Evolutionary conservation across 1,140 invertebrate species (phyloP).

Genomic region (Drosophila pachea): DNA sequence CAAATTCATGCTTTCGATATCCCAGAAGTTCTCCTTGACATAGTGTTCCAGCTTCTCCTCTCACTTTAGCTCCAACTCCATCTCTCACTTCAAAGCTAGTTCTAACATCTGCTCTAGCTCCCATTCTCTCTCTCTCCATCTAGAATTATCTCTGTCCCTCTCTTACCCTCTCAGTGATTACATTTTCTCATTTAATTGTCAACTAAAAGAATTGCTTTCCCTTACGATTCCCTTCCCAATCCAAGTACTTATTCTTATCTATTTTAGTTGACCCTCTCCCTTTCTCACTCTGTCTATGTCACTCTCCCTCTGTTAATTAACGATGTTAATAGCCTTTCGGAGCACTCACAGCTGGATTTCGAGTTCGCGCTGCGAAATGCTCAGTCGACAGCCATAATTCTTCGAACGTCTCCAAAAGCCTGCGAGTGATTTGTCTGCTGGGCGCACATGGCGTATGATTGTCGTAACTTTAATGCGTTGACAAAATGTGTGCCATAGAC

Average conservation of each 20-base stretch:
- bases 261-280: neutral
- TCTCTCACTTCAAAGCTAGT: no score
- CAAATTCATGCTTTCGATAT: no score
- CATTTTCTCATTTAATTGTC: no score
- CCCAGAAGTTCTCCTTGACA: no score
- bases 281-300: neutral
- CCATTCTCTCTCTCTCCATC: no score
- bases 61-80: no score
- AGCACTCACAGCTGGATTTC: slow-evolving; percentile 36
- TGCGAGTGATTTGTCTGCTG: slow-evolving; percentile 40
- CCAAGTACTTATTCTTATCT: neutral
- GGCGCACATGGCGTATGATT: slow-evolving; percentile 39
- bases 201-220: no score
- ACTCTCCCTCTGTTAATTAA: slow-evolving; percentile 1
- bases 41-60: no score
- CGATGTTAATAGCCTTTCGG: slow-evolving; percentile 49
- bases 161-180: neutral
- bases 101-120: no score
- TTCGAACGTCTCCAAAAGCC: slow-evolving; percentile 9
- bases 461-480: slow-evolving; percentile 24
- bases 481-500: slow-evolving; percentile 10
- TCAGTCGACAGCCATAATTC: slow-evolving; percentile 33
- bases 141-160: no score
- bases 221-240: no score
- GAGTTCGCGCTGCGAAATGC: slow-evolving; percentile 38